Percentiles rank a stretch among this genome's conserved stretches.
Evolutionary conservation across 2,113 vertebrate genomes (phyloP).

Genomic region (Crypturellus undulatus): DNA sequence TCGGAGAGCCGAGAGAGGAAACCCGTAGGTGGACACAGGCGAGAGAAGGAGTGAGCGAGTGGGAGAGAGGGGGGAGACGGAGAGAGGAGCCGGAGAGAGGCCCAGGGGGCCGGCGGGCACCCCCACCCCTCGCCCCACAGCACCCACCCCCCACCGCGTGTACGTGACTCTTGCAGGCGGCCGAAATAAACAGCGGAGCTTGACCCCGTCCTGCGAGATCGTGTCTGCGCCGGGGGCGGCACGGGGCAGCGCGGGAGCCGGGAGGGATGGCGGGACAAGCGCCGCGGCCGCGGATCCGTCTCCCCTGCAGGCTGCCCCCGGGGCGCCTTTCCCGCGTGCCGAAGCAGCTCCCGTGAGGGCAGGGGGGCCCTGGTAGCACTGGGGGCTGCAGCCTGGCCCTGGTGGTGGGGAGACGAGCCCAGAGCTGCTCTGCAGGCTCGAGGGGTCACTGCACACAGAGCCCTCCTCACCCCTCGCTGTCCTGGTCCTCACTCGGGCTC

Average conservation of each 20-base stretch:
- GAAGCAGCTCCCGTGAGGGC: background rate
- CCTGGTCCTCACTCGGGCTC: background rate
- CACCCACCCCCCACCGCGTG: slow-evolving; percentile 47
- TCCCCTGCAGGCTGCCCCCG: background rate
- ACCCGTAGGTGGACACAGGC: slow-evolving; percentile 78
- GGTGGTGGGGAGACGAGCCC: background rate
- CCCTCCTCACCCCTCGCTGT: background rate
- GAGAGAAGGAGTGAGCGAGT: slow-evolving; percentile 69
- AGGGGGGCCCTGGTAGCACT: background rate
- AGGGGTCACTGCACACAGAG: background rate
- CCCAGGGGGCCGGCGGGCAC: slow-evolving; percentile 50
- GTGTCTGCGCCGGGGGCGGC: background rate
- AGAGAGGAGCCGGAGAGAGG: slow-evolving; percentile 71
- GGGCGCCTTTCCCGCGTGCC: background rate
- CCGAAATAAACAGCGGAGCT: slow-evolving; percentile 81
- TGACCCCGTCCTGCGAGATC: background rate
- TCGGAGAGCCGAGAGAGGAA: slow-evolving; percentile 70
- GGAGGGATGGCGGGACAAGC: background rate
- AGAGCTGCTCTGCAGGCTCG: background rate
- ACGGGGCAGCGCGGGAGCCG: no score
- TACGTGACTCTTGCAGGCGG: slow-evolving; percentile 67
- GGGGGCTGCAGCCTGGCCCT: no score
- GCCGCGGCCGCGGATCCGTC: accelerated
- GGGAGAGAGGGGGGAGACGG: slow-evolving; percentile 63
- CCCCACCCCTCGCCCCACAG: slow-evolving; percentile 37